A percentile compares a stretch with the other conserved stretches of the same genome.
These are phyloP conservation scores for Sturnus vulgaris DNA, from an alignment of 2,113 vertebrate species.

Conservation along the genomic window DNA sequence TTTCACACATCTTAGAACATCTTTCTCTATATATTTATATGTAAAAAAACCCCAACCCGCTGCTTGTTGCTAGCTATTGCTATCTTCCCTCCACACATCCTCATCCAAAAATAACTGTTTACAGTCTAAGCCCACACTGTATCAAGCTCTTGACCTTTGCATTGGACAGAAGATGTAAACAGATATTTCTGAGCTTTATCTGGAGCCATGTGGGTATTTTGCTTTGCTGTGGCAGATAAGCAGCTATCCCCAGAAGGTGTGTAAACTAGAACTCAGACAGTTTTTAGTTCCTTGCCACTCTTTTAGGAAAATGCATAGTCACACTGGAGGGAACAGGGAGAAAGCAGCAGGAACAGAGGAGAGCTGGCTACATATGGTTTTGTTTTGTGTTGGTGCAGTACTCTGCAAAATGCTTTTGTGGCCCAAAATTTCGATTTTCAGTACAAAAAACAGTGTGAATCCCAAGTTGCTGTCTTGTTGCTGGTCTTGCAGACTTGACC, in stretches of 20 bases:
- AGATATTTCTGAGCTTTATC: neutral
- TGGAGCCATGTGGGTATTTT: neutral
- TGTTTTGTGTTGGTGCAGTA: neutral
- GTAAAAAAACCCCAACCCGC: neutral
- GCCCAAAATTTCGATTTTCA: neutral
- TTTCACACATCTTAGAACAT: neutral
- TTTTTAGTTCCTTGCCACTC: neutral
- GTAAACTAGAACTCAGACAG: neutral
- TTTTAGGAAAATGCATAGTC: neutral
- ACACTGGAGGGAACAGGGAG: neutral
- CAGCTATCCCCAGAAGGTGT: neutral
- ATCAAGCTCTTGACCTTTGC: neutral
- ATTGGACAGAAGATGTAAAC: neutral
- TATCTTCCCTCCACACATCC: neutral
- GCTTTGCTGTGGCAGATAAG: neutral
- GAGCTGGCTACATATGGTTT: neutral
- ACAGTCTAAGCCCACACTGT: neutral
- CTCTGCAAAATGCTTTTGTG: neutral
- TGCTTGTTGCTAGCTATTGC: neutral
- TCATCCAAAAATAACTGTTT: neutral
- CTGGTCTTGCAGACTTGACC: neutral
- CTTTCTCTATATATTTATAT: neutral
- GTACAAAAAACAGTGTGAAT: neutral
- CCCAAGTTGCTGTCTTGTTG: neutral
- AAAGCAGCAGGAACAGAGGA: neutral